phyloP scores from a whole-genome alignment of 2,113 vertebrate genomes.

The Poecile atricapillus region DNA sequence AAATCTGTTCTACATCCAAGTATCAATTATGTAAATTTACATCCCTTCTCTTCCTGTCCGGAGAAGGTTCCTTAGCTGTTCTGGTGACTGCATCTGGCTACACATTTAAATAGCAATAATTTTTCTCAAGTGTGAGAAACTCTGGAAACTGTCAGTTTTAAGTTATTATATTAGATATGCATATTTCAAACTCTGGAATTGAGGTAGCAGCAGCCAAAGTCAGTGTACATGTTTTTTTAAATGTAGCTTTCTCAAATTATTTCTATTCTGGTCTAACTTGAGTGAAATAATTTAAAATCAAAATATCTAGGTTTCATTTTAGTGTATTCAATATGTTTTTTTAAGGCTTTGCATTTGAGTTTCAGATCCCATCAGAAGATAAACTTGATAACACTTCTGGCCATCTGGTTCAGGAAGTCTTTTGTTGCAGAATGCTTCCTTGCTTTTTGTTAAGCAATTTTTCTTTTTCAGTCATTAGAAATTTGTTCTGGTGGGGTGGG shows the following conservation, averaged over 20 bases:
- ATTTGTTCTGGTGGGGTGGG: not conserved
- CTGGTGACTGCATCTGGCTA: not conserved
- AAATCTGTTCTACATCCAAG: not conserved
- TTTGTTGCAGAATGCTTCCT: not conserved
- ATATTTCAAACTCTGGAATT: not conserved
- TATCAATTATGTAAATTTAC: not conserved
- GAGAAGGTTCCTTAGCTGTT: not conserved
- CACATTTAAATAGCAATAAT: not conserved
- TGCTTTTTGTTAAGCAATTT: not conserved
- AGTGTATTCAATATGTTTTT: not conserved
- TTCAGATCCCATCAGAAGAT: not conserved
- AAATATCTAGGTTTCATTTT: not conserved
- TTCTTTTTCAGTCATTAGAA: not conserved
- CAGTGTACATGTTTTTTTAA: constrained; percentile 19
- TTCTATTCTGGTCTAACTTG: constrained; percentile 44
- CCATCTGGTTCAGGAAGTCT: not conserved
- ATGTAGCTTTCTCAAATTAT: not conserved
- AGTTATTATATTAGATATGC: constrained; percentile 2
- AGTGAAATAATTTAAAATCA: constrained; percentile 18
- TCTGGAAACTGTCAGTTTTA: constrained; percentile 25
- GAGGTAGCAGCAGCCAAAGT: not conserved
- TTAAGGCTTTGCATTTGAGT: not conserved
- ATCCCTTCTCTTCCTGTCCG: not conserved
- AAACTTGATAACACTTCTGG: not conserved
- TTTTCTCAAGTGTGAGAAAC: constrained; percentile 33